Evolutionary conservation across 2,113 vertebrate genomes (phyloP), one percentile per base, ranked within the genome.

Genomic region (Halcyon senegalensis): DNA sequence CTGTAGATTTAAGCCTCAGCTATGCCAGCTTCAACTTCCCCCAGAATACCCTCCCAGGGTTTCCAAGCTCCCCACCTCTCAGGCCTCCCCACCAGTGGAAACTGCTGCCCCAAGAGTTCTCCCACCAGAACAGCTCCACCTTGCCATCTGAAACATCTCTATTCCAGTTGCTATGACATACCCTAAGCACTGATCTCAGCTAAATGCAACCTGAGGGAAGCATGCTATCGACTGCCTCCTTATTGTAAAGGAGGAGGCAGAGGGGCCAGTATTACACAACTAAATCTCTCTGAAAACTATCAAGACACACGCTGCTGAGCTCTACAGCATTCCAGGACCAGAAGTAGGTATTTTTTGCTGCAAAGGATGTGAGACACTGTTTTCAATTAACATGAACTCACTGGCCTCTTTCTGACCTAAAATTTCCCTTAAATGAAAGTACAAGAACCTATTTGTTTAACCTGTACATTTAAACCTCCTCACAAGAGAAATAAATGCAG

Each of bases 391-490:
- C 70, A 73, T 6, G 17, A 91, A 72, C 48, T 94, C 31, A 13
- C 23, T 2, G 10, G 74, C 82, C 59, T 88, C 72, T 46, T 86
- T 59, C 31, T 88, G 88, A 91, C 84, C 90, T 80, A 86, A 85
- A 91, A 67, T 56, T 80, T 93, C 72, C 46, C 72, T 41, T n/a
- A 51, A 83, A 80, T 20, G 14, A 69, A 97, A 88, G 51, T 18
- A 63, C 33, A 90, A 92, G 68, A 77, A 58, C 19, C 67, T 92
- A 62, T 92, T 96, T 96, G 60, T 95, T 95, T 95, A 96, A 88
- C 82, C 59, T 84, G 43, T n/a, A 78, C 63, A 16, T 86, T 78
- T 83, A 59, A 93, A 83, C 62, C 67, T 94, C 39, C 84, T 88
- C 76, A 73, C 64, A 92, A 87, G 43, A 93, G 48, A 62, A 78